phyloP scores from a whole-genome alignment of 2,113 vertebrate genomes.

The Spea bombifrons region DNA sequence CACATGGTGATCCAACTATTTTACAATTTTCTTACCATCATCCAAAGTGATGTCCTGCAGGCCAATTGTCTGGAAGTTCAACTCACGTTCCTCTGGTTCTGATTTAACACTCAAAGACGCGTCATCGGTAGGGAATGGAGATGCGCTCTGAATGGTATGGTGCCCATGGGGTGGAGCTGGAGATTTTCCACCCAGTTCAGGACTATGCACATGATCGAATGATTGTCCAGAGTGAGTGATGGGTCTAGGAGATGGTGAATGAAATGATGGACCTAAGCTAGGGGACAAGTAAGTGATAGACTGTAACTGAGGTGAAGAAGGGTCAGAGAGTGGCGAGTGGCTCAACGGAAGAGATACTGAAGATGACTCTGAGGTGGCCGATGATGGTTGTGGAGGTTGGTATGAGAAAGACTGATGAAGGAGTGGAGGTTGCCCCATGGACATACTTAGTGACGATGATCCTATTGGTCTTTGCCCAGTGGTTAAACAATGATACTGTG shows the following conservation, averaged over 20 bases:
- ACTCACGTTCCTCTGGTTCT: conserved; percentile 87
- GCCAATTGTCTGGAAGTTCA: conserved; percentile 90
- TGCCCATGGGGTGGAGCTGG: conserved; percentile 66
- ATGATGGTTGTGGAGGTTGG: conserved; percentile 76
- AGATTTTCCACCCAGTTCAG: conserved; percentile 71
- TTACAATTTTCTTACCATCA: conserved; percentile 77
- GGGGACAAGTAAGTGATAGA: conserved; percentile 87
- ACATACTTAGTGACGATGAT: conserved; percentile 66
- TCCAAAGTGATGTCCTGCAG: conserved; percentile 97
- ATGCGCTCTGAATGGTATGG: conserved; percentile 71
- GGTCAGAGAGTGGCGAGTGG: conserved; percentile 84
- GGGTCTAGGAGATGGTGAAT: conserved; percentile 75
- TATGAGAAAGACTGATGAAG: conserved; percentile 83
- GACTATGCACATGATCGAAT: conserved; percentile 82
- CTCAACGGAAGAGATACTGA: conserved; percentile 75
- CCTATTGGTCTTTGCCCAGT: conserved; percentile 68
- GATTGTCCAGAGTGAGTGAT: conserved; percentile 80
- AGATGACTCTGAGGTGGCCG: conserved; percentile 78
- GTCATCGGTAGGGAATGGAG: conserved; percentile 76
- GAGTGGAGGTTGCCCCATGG: conserved; percentile 74
- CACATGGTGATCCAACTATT: too few species aligned
- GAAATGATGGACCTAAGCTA: conserved; percentile 67
- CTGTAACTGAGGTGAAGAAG: conserved; percentile 89
- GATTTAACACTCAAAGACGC: conserved; percentile 84
- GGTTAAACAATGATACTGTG: conserved; percentile 79